These are phyloP conservation scores for Pyrocephalus nanus DNA, from an alignment of 2,797 vertebrate genomes.

Conservation along the genomic window DNA sequence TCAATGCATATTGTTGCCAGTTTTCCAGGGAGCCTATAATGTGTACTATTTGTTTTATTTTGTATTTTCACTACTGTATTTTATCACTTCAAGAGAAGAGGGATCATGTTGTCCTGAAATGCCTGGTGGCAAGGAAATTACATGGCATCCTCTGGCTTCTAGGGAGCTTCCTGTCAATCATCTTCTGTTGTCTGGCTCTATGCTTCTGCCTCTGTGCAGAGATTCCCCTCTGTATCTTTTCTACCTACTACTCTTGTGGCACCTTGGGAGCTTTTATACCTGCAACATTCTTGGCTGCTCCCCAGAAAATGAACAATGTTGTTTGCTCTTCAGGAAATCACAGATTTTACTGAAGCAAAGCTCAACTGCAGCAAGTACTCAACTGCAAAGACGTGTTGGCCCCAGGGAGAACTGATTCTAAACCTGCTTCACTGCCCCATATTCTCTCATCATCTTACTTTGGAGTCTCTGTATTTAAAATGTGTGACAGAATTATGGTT, in stretches of 20 bases:
- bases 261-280: not conserved
- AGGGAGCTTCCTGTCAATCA: not conserved
- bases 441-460: not conserved
- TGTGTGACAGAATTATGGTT: not conserved
- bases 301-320: not conserved
- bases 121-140: not conserved
- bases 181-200: not conserved
- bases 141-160: not conserved
- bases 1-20: not conserved
- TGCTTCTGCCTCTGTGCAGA: not conserved
- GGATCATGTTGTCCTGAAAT: not conserved
- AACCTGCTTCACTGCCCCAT: not conserved
- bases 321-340: not conserved
- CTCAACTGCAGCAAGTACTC: not conserved
- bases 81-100: not conserved
- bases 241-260: not conserved
- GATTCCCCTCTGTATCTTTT: not conserved
- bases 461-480: not conserved
- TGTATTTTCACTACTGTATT: not conserved
- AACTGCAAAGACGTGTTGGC: not conserved
- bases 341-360: not conserved
- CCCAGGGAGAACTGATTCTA: not conserved
- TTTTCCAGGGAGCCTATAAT: not conserved
- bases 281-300: not conserved
- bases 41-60: not conserved